A percentile compares a stretch with the other conserved stretches of the same genome.
Conservation (phyloP, 2,797 vertebrate species). For the Limosa lapponica region DNA sequence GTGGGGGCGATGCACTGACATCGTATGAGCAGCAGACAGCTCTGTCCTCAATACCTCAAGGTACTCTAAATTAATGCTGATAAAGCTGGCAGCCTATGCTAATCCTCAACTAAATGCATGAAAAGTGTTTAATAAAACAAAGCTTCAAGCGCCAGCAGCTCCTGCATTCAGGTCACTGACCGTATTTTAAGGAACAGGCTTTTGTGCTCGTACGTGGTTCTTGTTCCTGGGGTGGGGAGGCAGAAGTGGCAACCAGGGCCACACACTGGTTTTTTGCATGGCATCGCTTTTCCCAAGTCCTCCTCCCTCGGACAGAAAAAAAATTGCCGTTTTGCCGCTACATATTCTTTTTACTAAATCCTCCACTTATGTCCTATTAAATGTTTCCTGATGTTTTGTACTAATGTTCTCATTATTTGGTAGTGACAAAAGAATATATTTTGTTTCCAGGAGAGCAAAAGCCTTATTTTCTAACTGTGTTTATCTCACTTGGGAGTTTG, state of each 20-base stretch:
- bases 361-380: background rate
- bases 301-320: background rate
- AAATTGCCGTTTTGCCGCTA: background rate
- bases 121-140: constrained; percentile 69
- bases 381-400: constrained; percentile 37
- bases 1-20: background rate
- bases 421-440: constrained; percentile 47
- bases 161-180: constrained; percentile 23
- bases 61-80: constrained; percentile 51
- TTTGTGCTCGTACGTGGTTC: background rate
- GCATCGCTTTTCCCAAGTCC: background rate
- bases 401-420: constrained; percentile 53
- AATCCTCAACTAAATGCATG: constrained; percentile 48
- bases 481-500: constrained; percentile 39
- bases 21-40: constrained; percentile 14
- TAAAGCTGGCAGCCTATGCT: constrained; percentile 45
- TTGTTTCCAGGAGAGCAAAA: constrained; percentile 63
- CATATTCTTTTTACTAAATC: background rate
- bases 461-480: constrained; percentile 37
- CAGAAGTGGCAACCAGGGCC: background rate
- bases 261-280: background rate
- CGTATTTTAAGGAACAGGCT: constrained; percentile 36
- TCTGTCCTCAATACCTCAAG: constrained; percentile 37
- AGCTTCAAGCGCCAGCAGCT: constrained; percentile 12
- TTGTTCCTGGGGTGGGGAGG: background rate